Base-by-base conservation (phyloP, 2,888 invertebrate genomes). In the Timema cristinae region DNA sequence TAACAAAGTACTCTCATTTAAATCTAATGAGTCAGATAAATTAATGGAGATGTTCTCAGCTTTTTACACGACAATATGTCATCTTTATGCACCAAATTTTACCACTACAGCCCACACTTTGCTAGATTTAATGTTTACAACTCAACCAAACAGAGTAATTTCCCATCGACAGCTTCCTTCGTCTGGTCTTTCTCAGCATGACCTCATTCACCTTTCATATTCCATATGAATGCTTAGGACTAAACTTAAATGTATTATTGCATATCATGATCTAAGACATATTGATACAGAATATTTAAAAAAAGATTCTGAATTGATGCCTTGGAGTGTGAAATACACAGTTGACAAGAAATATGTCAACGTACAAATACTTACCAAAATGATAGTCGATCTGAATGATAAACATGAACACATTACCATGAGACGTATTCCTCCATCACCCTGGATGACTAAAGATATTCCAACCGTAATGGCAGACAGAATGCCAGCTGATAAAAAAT, bases 381-480 rank as follows among this genome's bases (percentile, higher is more conserved):
- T 48, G 11, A 11, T 63, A 9, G 52, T 16, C 13, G n/a, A 47
- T 7, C 52, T 52, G 15, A 32, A 16, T 16, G 32, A 68, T 48
- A 52, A 9, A 9, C 54, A 52, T 32, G 68, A 15, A 10, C 68
- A 15, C 9, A 9, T 68, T n/a, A 68, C 51, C 50, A 56, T 47
- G 6, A 7, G 52, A 47, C 54, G 52, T 13, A 52, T 68, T 15
- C 51, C 68, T 5, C 54, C 68, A 7, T 68, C 68, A 5, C 15
- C 54, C 10, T 68, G 68, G 68, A 68, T 68, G 68, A 50, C 68
- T 4, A n/a, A 47, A n/a, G 68, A n/a, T 16, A 68, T 52, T 15
- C 16, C 7, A 15, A 8, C 50, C 7, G 10, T 68, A 7, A 68
- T 68, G 68, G n/a, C 68, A 6, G 13, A 51, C 13, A 15, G 16